Evolutionary conservation across 2,888 invertebrate genomes (phyloP), one percentile per base, ranked within the genome.

Genomic region (Drosophila maculinotata): DNA sequence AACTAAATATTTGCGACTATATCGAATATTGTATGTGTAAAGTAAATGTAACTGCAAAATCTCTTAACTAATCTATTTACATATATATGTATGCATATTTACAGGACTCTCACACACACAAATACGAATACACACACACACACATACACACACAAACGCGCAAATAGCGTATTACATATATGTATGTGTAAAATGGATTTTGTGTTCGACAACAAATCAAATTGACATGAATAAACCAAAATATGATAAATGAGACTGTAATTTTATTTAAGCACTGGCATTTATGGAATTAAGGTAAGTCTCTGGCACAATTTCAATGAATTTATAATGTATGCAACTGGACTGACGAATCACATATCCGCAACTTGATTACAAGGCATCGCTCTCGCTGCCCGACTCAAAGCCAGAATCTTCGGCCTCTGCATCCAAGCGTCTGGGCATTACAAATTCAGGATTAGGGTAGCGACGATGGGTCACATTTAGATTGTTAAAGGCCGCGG

Each of bases 151-250:
- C 2, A 45, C 25, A 31, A 8, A 54, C 25, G 33, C 9, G 23
- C 20, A 38, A 2, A 33, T n/a, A 44, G 36, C 41, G 39, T 42
- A 42, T 35, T 28, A 58, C 14, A 60, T 44, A 39, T 51, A 60
- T 66, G 33, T 60, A 64, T 74, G 54, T 72, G 64, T 68, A 72
- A 80, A 80, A 63, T 56, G 66, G 53, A 60, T 66, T 75, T 71
- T 51, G 60, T 74, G 60, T 70, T 57, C 44, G 42, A 67, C 58
- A 70, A 38, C 35, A 63, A 79, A 79, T 72, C 69, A 69, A 76
- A 73, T 68, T 75, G 81, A 87, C 75, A 84, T 83, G 68, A 87
- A 82, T 87, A 83, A 82, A 82, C 65, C 59, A 65, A 71, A 69
- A 70, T 66, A 72, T 72, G 68, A 77, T 70, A 80, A 77, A 86